Evolutionary conservation across 2,113 vertebrate species (phyloP).

Genomic region (Callocephalon fimbriatum): DNA sequence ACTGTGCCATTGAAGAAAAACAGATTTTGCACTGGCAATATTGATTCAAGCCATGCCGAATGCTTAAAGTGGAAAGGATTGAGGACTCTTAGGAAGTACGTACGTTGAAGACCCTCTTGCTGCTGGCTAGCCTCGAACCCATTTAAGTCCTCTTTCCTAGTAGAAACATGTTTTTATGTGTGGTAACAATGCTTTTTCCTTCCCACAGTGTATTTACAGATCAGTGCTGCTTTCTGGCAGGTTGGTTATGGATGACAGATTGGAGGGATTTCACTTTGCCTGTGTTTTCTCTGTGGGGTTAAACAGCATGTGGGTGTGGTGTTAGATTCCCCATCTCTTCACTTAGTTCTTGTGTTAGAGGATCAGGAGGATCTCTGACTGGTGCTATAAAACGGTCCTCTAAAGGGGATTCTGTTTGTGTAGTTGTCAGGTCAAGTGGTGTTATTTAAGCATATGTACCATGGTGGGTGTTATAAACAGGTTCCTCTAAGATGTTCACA

Average conservation of each 20-base stretch:
- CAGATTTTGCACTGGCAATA: slow-evolving; percentile 65
- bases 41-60: neutral
- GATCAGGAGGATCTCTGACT: slow-evolving; percentile 49
- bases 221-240: slow-evolving; percentile 67
- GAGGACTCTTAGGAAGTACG: slow-evolving; percentile 29
- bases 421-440: slow-evolving; percentile 36
- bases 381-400: slow-evolving; percentile 27
- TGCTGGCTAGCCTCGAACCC: slow-evolving; percentile 2
- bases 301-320: slow-evolving; percentile 8
- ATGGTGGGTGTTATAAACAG: slow-evolving; percentile 52
- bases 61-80: neutral
- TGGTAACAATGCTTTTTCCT: slow-evolving; percentile 67
- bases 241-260: slow-evolving; percentile 59
- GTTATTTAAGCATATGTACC: slow-evolving; percentile 55
- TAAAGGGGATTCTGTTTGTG: slow-evolving; percentile 61
- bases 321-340: slow-evolving; percentile 41
- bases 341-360: slow-evolving; percentile 15
- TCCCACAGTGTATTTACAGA: slow-evolving; percentile 47
- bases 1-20: slow-evolving; percentile 62
- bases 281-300: slow-evolving; percentile 66
- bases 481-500: slow-evolving; percentile 13
- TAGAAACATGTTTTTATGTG: slow-evolving; percentile 63
- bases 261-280: slow-evolving; percentile 62
- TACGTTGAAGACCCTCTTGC: slow-evolving; percentile 10
- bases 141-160: slow-evolving; percentile 43